Evolutionary conservation across 2,113 vertebrate species (phyloP), one percentile per base, ranked within the genome.

Genomic region (Phodopus roborovskii): DNA sequence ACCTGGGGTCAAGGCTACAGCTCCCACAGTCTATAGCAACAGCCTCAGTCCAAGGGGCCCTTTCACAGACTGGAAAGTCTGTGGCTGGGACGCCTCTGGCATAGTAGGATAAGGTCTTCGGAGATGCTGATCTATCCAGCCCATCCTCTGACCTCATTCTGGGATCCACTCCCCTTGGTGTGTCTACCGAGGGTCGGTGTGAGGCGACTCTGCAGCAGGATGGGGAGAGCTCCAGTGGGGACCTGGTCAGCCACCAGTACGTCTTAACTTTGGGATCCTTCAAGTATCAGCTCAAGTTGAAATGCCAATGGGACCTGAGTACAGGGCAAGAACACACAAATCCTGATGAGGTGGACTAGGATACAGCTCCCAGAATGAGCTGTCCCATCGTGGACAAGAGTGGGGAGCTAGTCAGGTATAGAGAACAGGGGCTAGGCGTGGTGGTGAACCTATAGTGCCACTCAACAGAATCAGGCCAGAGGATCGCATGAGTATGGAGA

Each of bases 121-220:
- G 36, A 56, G 39, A 28, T 0, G 12, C 15, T 9, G 42, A 74
- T n/a, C 26, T 1, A 0, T 0, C 3, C 10, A 13, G 7, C 7
- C 45, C 3, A 56, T 45, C 50, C 26, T 84, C 83, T 3, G 19
- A 73, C 28, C 15, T 79, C 19, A 6, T 78, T 58, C 42, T 66
- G 64, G 56, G 48, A 11, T 15, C 28, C 13, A 26, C 17, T n/a
- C 15, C 8, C 45, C 36, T 71, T 0, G 9, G 16, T 45, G 17
- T n/a, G n/a, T 45, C 74, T 92, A n/a, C 74, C 66, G 28, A 36
- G 33, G 56, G 45, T 85, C 84, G 15, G 5, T 10, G 50, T 68
- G 50, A 39, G 71, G 12, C 6, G 26, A 58, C 30, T 4, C 3
- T 17, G 74, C 19, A 22, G 1, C n/a, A 30, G 15, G 53, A 39